Evolutionary conservation across 2,113 vertebrate genomes (phyloP).

Genomic region (Corydoras maculifer): DNA sequence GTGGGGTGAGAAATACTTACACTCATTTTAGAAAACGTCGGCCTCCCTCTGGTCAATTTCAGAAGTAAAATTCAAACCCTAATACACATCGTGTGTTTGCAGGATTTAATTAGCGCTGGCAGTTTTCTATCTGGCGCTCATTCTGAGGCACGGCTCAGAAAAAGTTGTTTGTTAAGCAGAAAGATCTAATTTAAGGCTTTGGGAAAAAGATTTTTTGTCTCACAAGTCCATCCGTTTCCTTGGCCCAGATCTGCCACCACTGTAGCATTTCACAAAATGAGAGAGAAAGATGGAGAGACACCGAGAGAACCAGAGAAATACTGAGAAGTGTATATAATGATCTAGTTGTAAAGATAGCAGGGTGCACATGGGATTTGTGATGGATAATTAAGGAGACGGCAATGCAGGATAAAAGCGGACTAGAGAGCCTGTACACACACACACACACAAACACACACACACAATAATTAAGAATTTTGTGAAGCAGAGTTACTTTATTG

Average conservation of each 20-base stretch:
- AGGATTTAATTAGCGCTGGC: too few relatives aligned
- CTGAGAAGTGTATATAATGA: conserved; percentile 42
- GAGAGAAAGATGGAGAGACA: conserved; percentile 30
- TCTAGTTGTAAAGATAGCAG: conserved; percentile 45
- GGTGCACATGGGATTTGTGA: conserved; percentile 14
- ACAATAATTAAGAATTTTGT: not conserved
- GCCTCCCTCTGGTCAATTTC: too few relatives aligned
- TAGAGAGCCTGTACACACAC: not conserved
- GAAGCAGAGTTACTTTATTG: not conserved
- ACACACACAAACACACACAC: conserved; percentile 1
- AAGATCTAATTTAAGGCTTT: not conserved
- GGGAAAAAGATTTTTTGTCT: not conserved
- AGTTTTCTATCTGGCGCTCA: too few relatives aligned
- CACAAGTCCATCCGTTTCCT: conserved; percentile 47
- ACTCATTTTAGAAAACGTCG: too few relatives aligned
- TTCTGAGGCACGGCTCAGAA: too few relatives aligned
- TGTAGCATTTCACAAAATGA: conserved; percentile 53
- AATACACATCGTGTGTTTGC: too few relatives aligned
- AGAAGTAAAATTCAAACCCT: too few relatives aligned
- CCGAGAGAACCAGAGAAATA: conserved; percentile 37
- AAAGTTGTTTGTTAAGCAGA: too few relatives aligned
- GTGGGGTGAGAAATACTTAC: too few relatives aligned
- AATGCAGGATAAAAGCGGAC: conserved; percentile 7
- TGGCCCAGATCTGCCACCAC: conserved; percentile 64
- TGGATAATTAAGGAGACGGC: conserved; percentile 26